Base-by-base conservation (phyloP, 2,113 vertebrate genomes). In the Etheostoma cragini region DNA sequence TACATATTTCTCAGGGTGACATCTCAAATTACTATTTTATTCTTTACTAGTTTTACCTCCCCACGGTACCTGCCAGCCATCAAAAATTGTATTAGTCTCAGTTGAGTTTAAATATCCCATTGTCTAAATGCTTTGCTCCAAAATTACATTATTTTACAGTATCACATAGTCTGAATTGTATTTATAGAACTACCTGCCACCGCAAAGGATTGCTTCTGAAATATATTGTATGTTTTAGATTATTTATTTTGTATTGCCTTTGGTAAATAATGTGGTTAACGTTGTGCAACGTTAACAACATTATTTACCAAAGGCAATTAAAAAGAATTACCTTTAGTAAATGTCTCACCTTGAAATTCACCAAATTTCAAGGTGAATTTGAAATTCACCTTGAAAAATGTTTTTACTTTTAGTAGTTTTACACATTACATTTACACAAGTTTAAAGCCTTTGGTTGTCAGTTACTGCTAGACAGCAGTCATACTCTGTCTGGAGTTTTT, bases 161-260 rank as follows among this genome's bases (percentile, higher is more conserved):
- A 5, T 82, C 45, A 72, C 66, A 67, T 78, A 52, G 22, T 49
- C 22, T 68, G 14, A 60, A 33, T 38, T 72, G 11, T 74, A 17
- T 70, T 65, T 70, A 35, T 16, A 52, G 30, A 57, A 15, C n/a
- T 64, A 60, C 3, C 46, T 0, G 5, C 49, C 26, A 42, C 1
- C 10, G 16, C 56, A 15, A 63, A 49, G n/a, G 38, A 73, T 53
- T 24, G 26, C 15, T 46, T 69, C 15, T 60, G 35, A 5, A 30
- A 17, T n/a, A 30, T 21, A 16, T 42, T 42, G 10, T 11, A 11
- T 42, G 38, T 10, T 42, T 42, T 42, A 42, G 38, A 30, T 42
- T 42, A 10, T 38, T 38, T 10, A 0, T 38, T 38, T 38, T 38
- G 10, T 2, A 11, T 52, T 66, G 3, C 15, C 15, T 38, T 33